These are phyloP conservation scores for Neotoma lepida DNA, from an alignment of 2,113 vertebrate genomes.

Conservation along the genomic window DNA sequence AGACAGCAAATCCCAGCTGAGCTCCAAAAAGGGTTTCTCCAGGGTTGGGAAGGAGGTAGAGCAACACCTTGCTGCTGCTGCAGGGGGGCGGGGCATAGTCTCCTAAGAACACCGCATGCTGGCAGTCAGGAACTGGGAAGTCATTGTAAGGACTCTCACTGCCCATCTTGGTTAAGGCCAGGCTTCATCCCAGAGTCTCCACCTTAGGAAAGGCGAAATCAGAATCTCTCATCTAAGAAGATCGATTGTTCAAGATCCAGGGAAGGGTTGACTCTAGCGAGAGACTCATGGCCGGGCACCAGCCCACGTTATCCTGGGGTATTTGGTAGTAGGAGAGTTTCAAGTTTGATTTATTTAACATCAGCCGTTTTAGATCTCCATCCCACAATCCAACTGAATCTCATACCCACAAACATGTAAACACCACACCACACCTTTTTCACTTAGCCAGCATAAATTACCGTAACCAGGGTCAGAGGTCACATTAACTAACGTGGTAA, in stretches of 20 bases:
- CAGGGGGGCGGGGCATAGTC: conserved; percentile 85
- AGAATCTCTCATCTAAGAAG: background rate
- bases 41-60: conserved; percentile 91
- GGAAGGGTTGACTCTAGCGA: background rate
- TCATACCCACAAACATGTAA: background rate
- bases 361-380: background rate
- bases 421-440: background rate
- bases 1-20: conserved; percentile 93
- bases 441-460: background rate
- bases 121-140: conserved; percentile 89
- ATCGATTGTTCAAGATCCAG: background rate
- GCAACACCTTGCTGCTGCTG: conserved; percentile 93
- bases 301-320: conserved; percentile 1
- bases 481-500: background rate
- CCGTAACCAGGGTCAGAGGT: background rate
- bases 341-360: background rate
- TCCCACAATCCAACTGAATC: background rate
- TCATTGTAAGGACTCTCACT: conserved; percentile 89
- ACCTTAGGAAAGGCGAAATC: background rate
- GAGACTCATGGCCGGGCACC: background rate
- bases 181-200: background rate
- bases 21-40: conserved; percentile 91
- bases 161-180: conserved; percentile 81
- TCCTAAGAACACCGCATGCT: conserved; percentile 84
- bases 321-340: background rate